Conservation (phyloP, 2,113 vertebrate genomes). For the Engraulis encrasicolus region DNA sequence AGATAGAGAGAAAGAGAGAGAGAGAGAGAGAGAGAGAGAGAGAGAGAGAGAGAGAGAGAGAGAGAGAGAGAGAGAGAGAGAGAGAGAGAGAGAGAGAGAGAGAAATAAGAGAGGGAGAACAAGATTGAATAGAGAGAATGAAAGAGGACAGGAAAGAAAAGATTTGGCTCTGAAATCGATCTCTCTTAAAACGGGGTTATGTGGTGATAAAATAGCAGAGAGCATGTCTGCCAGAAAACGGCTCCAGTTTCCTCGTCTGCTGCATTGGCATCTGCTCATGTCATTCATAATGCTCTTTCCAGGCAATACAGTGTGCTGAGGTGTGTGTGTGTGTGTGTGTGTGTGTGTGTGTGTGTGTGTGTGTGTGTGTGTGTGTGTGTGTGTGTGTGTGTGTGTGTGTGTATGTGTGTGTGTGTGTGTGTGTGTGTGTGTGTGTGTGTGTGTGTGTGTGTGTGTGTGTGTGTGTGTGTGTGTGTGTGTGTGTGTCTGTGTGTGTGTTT, state of each 20-base stretch:
- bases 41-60: background rate
- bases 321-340: background rate
- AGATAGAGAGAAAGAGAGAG: too few relatives aligned
- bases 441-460: background rate
- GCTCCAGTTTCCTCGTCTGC: conserved; percentile 11
- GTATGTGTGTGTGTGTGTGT: conserved; percentile 7
- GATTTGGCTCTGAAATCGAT: conserved; percentile 14
- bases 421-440: background rate
- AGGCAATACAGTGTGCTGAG: conserved; percentile 18
- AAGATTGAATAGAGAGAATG: background rate
- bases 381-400: conserved; percentile 7
- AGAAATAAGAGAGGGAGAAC: too few relatives aligned
- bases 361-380: too few relatives aligned
- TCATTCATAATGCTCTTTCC: conserved; percentile 41
- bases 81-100: background rate
- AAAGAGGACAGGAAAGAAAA: background rate
- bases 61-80: conserved; percentile 2
- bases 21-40: background rate
- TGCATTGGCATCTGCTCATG: conserved; percentile 37
- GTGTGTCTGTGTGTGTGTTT: background rate
- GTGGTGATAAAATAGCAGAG: conserved; percentile 17
- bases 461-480: background rate
- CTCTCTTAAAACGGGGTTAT: conserved; percentile 12
- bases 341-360: conserved; percentile 29
- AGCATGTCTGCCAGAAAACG: conserved; percentile 28